Evolutionary conservation across 2,113 vertebrate genomes (phyloP).

Genomic region (Columba livia): DNA sequence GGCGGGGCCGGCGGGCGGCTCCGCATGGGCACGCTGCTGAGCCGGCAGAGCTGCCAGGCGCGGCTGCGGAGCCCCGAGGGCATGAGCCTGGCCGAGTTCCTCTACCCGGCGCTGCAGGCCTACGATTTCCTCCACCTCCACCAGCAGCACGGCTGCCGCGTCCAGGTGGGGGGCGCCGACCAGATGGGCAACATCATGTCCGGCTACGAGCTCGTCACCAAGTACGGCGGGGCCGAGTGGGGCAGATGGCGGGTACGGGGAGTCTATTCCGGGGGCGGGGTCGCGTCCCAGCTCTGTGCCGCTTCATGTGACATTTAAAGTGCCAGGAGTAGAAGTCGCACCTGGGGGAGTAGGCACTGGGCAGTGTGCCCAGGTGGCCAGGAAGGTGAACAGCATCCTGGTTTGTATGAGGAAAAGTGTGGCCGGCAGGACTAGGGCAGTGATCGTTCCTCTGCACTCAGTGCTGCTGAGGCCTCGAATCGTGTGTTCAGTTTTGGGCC

Average conservation of each 20-base stretch:
- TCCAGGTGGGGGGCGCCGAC: constrained; percentile 94
- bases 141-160: constrained; percentile 81
- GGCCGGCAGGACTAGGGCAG: too few species aligned
- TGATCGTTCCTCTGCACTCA: too few species aligned
- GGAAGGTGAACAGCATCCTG: too few species aligned
- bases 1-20: constrained; percentile 81
- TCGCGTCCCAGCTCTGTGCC: rapidly evolving
- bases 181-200: constrained; percentile 95
- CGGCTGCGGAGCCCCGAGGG: constrained; percentile 86
- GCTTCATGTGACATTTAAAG: rapidly evolving
- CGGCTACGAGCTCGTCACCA: constrained; percentile 90
- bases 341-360: rapidly evolving
- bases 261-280: too few species aligned
- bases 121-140: constrained; percentile 92
- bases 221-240: constrained; percentile 68
- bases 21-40: constrained; percentile 93
- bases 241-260: not conserved
- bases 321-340: rapidly evolving
- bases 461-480: too few species aligned
- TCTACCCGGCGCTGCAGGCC: constrained; percentile 93
- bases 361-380: too few species aligned
- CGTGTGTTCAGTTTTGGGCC: too few species aligned
- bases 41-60: constrained; percentile 88
- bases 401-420: too few species aligned
- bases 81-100: constrained; percentile 94